Base-by-base conservation (phyloP, 2,797 vertebrate genomes). In the Clarias platycephalus region DNA sequence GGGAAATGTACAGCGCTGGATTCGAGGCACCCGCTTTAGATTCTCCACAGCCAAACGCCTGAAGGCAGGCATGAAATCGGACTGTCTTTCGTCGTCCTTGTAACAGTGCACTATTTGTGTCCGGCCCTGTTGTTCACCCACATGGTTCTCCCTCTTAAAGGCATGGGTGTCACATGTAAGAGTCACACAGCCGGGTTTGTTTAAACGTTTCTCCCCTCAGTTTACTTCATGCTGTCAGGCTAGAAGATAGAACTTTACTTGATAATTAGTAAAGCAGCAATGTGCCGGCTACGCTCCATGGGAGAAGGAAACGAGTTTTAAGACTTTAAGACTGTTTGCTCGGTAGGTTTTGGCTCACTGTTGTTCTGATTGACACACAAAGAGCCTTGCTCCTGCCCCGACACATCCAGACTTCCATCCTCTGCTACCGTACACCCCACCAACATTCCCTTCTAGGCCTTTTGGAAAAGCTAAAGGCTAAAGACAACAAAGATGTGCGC, bases 41-140 rank as follows among this genome's bases (percentile, higher is more conserved):
- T 86, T 83, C 83, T 76, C 63, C 80, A 75, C 80, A 83, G 85
- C 81, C 85, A 81, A 87, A 85, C 71, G 85, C 83, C 85, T 84
- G 66, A 82, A 85, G 81, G 66, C 71, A 86, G 85, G 86, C 85
- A 86, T 88, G 88, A 88, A 86, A 88, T 87, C 64, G 67, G 83
- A 77, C 85, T 88, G 86, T 78, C 86, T 88, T 66, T 87, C 71
- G 82, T 74, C 60, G 57, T 81, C 82, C 85, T 87, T 86, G 79
- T 87, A 87, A 90, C 88, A 88, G 84, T 82, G 83, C 83, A 66
- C 80, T 88, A 82, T 85, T 90, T 90, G 89, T 90, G 81, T 82
- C 83, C 71, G 72, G 66, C 84, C 57, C 68, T 80, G 53, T 88
- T 74, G 66, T 81, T 84, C 82, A 82, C 80, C 83, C 81, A 86